These are phyloP conservation scores for Spatula clypeata DNA, from an alignment of 2,797 vertebrate genomes.

Conservation along the genomic window DNA sequence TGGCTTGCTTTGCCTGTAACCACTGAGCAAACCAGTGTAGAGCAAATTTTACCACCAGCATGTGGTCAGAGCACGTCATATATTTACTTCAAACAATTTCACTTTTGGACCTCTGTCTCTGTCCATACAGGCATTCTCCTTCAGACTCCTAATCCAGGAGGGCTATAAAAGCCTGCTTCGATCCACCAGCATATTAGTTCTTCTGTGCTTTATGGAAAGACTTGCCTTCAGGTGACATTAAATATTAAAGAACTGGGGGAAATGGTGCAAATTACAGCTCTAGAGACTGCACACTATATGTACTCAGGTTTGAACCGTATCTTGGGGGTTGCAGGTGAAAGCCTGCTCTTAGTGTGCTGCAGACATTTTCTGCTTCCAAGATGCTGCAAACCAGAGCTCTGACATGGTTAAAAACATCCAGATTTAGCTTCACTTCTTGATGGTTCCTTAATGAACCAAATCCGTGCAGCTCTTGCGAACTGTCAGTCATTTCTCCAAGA, in stretches of 20 bases:
- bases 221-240: conserved; percentile 32
- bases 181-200: not conserved
- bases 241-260: conserved; percentile 21
- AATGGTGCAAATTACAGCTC: conserved; percentile 7
- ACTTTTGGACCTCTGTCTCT: conserved; percentile 15
- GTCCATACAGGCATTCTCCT: not conserved
- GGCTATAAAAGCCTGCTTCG: conserved; percentile 3
- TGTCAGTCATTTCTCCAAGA: conserved; percentile 64
- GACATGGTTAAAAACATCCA: conserved; percentile 38
- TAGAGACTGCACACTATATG: not conserved
- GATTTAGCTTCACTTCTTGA: conserved; percentile 23
- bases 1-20: not conserved
- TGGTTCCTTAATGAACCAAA: conserved; percentile 33
- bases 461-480: conserved; percentile 6
- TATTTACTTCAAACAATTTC: not conserved
- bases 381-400: not conserved
- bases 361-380: not conserved
- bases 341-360: not conserved
- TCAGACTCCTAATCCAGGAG: not conserved
- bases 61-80: not conserved
- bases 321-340: conserved; percentile 7
- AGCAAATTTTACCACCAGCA: not conserved
- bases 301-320: not conserved
- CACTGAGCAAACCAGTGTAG: not conserved
- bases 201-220: not conserved